Evolutionary conservation across 2,113 vertebrate species (phyloP).

Genomic region (Catharus minimus): DNA sequence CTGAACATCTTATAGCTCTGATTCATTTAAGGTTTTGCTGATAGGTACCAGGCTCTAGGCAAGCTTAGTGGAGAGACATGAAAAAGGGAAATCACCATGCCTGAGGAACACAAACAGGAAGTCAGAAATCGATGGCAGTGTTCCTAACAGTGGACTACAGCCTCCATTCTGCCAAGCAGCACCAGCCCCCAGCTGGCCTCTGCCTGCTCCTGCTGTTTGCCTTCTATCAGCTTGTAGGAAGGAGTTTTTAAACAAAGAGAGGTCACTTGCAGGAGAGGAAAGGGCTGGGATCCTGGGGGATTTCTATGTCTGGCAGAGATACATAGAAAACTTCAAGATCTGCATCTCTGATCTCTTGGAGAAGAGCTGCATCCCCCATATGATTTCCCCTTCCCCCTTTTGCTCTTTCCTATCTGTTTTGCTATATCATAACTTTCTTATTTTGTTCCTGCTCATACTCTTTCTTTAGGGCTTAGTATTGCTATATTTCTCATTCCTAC

Average conservation of each 20-base stretch:
- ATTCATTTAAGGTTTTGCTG: neutral
- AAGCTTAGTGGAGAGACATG: neutral
- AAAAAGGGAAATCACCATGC: conserved; percentile 8
- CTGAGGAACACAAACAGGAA: conserved; percentile 10
- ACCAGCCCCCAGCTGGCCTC: neutral
- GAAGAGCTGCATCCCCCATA: neutral
- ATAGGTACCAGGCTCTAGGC: neutral
- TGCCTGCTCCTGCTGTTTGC: neutral
- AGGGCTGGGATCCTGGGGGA: neutral
- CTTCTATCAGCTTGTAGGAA: neutral
- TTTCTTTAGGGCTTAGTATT: neutral
- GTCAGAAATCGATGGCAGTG: conserved; percentile 41
- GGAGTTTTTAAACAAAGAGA: neutral
- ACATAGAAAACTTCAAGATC: neutral
- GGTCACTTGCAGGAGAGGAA: neutral
- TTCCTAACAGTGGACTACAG: neutral
- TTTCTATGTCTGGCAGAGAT: neutral
- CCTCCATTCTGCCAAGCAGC: accelerated
- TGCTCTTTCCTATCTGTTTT: neutral
- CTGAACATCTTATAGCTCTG: neutral
- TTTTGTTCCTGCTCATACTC: neutral
- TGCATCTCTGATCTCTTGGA: neutral
- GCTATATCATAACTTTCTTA: neutral
- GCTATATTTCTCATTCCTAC: neutral
- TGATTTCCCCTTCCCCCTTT: neutral